Evolutionary conservation across 2,888 invertebrate species (phyloP).

Genomic region (Agapetus fuscipes): DNA sequence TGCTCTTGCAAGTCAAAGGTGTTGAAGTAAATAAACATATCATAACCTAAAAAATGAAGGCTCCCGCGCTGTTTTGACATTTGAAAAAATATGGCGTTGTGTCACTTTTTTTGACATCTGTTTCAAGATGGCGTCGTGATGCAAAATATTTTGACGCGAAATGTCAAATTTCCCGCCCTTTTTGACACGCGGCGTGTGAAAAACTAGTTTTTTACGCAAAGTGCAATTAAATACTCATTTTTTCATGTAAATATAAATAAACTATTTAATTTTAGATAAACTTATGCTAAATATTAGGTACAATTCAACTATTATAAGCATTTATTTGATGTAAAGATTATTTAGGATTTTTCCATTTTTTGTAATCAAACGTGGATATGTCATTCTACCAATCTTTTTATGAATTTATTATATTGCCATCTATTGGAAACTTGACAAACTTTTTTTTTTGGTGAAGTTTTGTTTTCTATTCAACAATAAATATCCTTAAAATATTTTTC

Average conservation of each 20-base stretch:
- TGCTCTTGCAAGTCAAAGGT: no score
- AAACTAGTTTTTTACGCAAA: slow-evolving; percentile 12
- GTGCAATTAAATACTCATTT: slow-evolving; percentile 21
- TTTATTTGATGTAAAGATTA: no score
- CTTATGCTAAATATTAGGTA: neutral
- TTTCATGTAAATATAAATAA: neutral
- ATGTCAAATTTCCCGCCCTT: neutral
- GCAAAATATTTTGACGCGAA: no score
- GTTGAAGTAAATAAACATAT: no score
- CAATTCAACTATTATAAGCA: no score
- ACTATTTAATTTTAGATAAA: neutral
- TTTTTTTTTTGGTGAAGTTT: neutral
- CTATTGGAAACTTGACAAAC: neutral
- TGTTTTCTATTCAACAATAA: neutral
- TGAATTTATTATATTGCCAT: no score
- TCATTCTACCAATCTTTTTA: neutral
- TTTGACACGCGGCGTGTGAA: neutral
- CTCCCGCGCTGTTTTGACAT: no score
- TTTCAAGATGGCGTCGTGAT: no score
- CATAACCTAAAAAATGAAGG: no score
- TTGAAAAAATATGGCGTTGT: no score
- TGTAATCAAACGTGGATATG: neutral
- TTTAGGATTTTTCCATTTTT: slow-evolving; percentile 1
- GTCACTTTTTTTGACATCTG: no score
- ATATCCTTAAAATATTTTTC: neutral